phyloP scores from a whole-genome alignment of 2,113 vertebrate genomes.

The Archilochus colubris region DNA sequence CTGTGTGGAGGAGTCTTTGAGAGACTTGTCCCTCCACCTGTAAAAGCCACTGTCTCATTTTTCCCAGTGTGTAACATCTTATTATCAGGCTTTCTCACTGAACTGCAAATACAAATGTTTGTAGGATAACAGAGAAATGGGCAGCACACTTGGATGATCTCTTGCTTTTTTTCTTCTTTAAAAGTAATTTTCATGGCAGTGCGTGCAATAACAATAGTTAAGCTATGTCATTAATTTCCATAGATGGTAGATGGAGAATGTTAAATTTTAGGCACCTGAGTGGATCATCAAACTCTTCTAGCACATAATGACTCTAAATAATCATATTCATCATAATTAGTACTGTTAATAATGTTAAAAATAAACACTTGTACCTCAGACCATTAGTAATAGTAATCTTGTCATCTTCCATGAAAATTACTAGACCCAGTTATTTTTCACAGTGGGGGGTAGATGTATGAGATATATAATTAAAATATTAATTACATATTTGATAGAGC shows the following conservation, averaged over 20 bases:
- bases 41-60: background rate
- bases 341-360: constrained; percentile 73
- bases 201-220: constrained; percentile 9
- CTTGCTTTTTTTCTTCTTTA: constrained; percentile 19
- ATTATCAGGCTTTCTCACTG: background rate
- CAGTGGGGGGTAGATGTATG: constrained; percentile 62
- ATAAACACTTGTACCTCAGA: constrained; percentile 70
- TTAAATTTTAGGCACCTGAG: constrained; percentile 68
- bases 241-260: constrained; percentile 53
- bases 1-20: background rate
- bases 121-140: constrained; percentile 22
- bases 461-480: constrained; percentile 80
- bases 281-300: constrained; percentile 59
- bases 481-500: constrained; percentile 64
- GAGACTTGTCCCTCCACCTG: background rate
- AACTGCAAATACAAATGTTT: background rate
- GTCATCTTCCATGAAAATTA: constrained; percentile 69
- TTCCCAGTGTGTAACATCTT: background rate
- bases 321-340: constrained; percentile 68
- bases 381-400: constrained; percentile 74
- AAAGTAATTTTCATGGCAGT: constrained; percentile 50
- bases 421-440: constrained; percentile 67
- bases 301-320: constrained; percentile 70
- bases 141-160: constrained; percentile 12
- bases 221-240: constrained; percentile 69